Evolutionary conservation across 1,140 invertebrate genomes (phyloP).

Genomic region (Cherax destructor): DNA sequence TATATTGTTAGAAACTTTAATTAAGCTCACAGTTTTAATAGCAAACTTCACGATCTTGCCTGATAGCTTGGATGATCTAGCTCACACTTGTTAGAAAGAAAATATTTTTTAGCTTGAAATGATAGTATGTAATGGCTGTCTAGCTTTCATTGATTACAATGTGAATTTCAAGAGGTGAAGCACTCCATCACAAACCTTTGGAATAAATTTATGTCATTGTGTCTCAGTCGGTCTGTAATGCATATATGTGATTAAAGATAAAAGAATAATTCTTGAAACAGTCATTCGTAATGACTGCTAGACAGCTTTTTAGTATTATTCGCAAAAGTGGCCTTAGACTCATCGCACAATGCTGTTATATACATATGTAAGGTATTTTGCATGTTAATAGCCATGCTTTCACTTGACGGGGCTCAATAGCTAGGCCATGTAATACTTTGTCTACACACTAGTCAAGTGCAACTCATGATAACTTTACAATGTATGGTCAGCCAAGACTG

Average conservation of each 20-base stretch:
- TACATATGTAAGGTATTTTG: slow-evolving; percentile 49
- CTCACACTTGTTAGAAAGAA: neutral
- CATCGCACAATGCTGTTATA: slow-evolving; percentile 62
- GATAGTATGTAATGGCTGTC: slow-evolving; percentile 20
- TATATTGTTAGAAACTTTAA: slow-evolving; percentile 22
- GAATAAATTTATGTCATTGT: no score
- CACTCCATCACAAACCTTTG: no score
- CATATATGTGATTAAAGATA: neutral
- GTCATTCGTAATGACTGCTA: slow-evolving; percentile 30
- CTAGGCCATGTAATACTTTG: neutral
- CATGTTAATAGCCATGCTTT: slow-evolving; percentile 15
- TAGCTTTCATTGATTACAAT: neutral
- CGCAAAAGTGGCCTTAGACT: slow-evolving; percentile 62
- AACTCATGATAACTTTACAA: no score
- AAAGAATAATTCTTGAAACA: slow-evolving; percentile 10
- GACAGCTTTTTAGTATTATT: slow-evolving; percentile 56
- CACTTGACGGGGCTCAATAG: neutral
- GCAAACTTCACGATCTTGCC: slow-evolving; percentile 2
- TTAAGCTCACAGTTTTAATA: neutral
- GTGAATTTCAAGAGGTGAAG: neutral
- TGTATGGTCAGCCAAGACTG: no score
- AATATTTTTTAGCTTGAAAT: slow-evolving; percentile 6
- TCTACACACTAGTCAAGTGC: no score
- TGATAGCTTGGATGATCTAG: slow-evolving; percentile 18
- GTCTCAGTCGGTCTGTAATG: no score